Percentiles rank a stretch among this genome's conserved stretches.
Evolutionary conservation across 2,797 vertebrate genomes (phyloP).

Genomic region (Lepilemur septentrionalis): DNA sequence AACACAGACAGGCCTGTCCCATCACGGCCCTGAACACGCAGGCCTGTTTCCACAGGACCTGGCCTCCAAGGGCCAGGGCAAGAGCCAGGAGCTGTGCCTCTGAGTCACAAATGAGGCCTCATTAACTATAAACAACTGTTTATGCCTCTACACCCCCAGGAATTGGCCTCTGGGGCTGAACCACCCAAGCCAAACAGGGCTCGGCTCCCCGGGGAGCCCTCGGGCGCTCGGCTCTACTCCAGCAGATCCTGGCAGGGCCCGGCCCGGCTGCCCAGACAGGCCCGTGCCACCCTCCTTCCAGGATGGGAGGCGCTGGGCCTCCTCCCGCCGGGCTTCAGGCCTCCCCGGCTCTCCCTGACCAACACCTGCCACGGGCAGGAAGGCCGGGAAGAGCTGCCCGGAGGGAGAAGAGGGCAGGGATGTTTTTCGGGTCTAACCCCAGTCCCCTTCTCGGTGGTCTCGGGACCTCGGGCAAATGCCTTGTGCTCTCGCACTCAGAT

Average conservation of each 20-base stretch:
- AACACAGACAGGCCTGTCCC: no score
- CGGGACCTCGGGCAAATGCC: background rate
- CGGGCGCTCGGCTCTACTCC: background rate
- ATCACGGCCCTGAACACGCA: background rate
- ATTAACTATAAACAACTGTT: conserved; percentile 52
- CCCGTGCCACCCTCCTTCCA: background rate
- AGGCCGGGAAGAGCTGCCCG: background rate
- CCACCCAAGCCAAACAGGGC: conserved; percentile 37
- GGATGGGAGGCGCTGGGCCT: background rate
- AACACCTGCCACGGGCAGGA: rapidly evolving
- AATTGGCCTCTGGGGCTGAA: conserved; percentile 29
- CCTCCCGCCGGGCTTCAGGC: rapidly evolving
- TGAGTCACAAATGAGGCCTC: conserved; percentile 42
- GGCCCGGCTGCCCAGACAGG: background rate
- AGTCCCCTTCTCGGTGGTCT: background rate
- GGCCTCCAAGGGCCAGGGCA: conserved; percentile 31
- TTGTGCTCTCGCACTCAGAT: background rate
- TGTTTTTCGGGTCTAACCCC: background rate
- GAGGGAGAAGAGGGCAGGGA: background rate
- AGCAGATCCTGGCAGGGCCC: background rate
- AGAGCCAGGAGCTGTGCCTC: background rate
- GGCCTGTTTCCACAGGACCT: background rate
- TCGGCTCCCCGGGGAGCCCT: background rate
- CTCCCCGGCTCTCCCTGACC: background rate
- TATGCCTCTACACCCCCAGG: background rate